These are phyloP conservation scores for Nautilus pompilius DNA, from an alignment of 1,140 invertebrate species.

Conservation along the genomic window DNA sequence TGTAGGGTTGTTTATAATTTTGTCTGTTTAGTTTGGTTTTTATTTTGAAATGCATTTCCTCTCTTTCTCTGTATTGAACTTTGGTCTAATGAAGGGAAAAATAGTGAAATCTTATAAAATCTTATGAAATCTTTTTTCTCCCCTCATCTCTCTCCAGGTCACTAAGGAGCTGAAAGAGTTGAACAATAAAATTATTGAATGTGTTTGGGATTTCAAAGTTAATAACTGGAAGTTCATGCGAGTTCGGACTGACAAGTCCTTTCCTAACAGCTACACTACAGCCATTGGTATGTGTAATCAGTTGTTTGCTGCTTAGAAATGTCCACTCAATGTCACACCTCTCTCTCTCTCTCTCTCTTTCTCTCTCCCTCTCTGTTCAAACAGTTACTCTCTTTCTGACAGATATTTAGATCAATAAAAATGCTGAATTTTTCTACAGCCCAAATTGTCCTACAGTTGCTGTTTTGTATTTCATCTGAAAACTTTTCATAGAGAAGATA, in stretches of 20 bases:
- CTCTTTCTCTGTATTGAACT: too few species aligned
- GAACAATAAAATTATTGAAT: constrained; percentile 96
- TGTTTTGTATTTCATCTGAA: too few species aligned
- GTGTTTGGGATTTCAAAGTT: constrained; percentile 64
- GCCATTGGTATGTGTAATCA: constrained; percentile 64
- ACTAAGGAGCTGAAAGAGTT: constrained; percentile 73
- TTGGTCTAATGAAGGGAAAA: too few species aligned
- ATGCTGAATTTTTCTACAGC: neutral
- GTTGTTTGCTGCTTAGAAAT: neutral
- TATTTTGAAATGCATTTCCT: too few species aligned
- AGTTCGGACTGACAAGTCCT: constrained; percentile 94
- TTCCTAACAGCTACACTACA: constrained; percentile 85
- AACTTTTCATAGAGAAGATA: neutral
- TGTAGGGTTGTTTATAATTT: too few species aligned
- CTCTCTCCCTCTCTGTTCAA: neutral
- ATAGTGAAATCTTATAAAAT: neutral
- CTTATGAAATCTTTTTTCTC: neutral
- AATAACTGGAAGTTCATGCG: constrained; percentile 91
- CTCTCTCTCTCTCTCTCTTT: constrained; percentile 1
- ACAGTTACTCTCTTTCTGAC: neutral
- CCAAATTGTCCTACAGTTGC: neutral
- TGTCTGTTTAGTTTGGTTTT: too few species aligned
- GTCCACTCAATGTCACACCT: constrained; percentile 8
- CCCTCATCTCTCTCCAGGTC: constrained; percentile 37
- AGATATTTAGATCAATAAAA: neutral